These are phyloP conservation scores for Lampris incognitus DNA, from an alignment of 2,113 vertebrate genomes.

Conservation along the genomic window DNA sequence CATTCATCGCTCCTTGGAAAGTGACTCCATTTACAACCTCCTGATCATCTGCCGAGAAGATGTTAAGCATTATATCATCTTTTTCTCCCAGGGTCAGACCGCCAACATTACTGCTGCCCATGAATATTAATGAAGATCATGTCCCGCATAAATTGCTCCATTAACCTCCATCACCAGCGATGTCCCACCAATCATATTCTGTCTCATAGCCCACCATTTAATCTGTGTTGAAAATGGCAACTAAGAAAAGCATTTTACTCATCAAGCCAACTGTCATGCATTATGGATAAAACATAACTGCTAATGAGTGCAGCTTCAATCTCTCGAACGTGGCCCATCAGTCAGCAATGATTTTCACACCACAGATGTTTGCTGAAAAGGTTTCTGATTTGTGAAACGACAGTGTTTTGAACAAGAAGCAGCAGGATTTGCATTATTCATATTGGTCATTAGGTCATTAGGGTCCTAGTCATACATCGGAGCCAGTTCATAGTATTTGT, in stretches of 20 bases:
- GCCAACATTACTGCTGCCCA: slow-evolving; percentile 61
- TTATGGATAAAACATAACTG: slow-evolving; percentile 19
- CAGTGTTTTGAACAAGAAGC: too few species aligned
- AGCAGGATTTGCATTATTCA: not conserved
- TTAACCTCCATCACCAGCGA: slow-evolving; percentile 78
- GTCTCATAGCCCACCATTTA: slow-evolving; percentile 31
- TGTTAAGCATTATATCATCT: slow-evolving; percentile 67
- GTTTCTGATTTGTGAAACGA: slow-evolving; percentile 18
- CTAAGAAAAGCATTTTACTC: slow-evolving; percentile 40
- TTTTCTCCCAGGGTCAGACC: slow-evolving; percentile 58
- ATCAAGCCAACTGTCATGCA: slow-evolving; percentile 44
- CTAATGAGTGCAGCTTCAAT: slow-evolving; percentile 18
- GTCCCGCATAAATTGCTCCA: slow-evolving; percentile 73
- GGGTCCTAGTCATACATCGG: not conserved
- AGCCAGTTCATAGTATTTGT: slow-evolving; percentile 16
- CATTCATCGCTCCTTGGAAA: slow-evolving; percentile 67
- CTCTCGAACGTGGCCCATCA: slow-evolving; percentile 8
- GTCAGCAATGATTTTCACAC: slow-evolving; percentile 1
- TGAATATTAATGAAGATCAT: slow-evolving; percentile 79
- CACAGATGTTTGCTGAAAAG: slow-evolving; percentile 23
- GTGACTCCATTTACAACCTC: slow-evolving; percentile 39
- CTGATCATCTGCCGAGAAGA: slow-evolving; percentile 71
- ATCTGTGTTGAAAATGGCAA: slow-evolving; percentile 18
- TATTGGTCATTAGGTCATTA: slow-evolving; percentile 6
- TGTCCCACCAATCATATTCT: slow-evolving; percentile 56